phyloP scores from a whole-genome alignment of 92 coral and sea anemone species.

The Zoanthus sociatus region DNA sequence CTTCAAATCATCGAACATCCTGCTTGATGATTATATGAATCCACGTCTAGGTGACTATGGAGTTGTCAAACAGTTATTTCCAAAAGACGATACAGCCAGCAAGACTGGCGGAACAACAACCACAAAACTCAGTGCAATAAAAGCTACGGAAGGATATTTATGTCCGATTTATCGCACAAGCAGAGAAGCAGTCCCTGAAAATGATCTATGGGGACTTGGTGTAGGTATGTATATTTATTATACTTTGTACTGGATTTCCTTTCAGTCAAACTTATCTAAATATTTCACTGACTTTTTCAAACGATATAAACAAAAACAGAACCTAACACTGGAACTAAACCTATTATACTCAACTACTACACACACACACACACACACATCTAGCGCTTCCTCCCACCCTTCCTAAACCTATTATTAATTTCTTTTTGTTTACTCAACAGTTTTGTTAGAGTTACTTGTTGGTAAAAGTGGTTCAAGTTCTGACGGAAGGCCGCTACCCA shows the following conservation, averaged over 20 bases:
- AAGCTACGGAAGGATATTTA: constrained; percentile 38
- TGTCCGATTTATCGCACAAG: constrained; percentile 16
- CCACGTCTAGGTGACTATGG: constrained; percentile 45
- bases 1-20: constrained; percentile 23
- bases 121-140: not conserved
- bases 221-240: not conserved
- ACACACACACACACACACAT: too few relatives aligned
- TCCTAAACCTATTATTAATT: too few relatives aligned
- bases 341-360: too few relatives aligned
- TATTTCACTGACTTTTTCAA: not conserved
- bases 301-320: too few relatives aligned
- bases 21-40: constrained; percentile 24
- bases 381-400: too few relatives aligned
- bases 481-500: constrained; percentile 6
- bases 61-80: constrained; percentile 25
- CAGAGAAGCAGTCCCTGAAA: constrained; percentile 9
- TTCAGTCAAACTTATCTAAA: not conserved
- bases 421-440: not conserved
- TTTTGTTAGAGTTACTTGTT: constrained; percentile 37
- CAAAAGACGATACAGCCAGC: constrained; percentile 1
- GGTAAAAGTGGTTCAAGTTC: constrained; percentile 21
- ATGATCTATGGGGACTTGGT: constrained; percentile 48
- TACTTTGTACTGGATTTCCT: not conserved
- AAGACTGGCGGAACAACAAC: constrained; percentile 18
- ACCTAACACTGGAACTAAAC: too few relatives aligned